These are phyloP conservation scores for Nomada ruficornis DNA, from an alignment of 2,888 invertebrate species.

Conservation along the genomic window DNA sequence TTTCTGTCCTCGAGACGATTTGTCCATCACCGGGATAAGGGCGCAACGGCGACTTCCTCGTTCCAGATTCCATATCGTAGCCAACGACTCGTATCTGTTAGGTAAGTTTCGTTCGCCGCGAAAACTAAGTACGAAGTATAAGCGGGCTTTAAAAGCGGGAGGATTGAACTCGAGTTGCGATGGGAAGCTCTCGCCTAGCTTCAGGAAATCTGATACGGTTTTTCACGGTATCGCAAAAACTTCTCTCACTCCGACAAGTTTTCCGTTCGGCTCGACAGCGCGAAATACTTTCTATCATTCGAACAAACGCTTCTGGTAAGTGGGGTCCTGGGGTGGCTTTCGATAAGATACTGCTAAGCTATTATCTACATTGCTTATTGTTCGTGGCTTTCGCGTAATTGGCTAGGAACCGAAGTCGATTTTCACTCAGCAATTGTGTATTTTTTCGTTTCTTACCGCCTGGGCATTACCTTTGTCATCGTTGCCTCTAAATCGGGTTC, in stretches of 20 bases:
- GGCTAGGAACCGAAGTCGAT: constrained; percentile 40
- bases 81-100: constrained; percentile 70
- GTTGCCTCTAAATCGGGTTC: too few relatives aligned
- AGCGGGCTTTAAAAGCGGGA: constrained; percentile 68
- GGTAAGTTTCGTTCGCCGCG: constrained; percentile 63
- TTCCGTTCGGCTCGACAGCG: constrained; percentile 36
- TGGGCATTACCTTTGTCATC: too few relatives aligned
- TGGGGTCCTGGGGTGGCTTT: constrained; percentile 5
- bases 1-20: constrained; percentile 68
- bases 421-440: constrained; percentile 54
- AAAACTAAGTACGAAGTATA: constrained; percentile 71
- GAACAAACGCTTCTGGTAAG: constrained; percentile 38
- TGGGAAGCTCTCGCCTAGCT: constrained; percentile 59
- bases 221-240: constrained; percentile 69
- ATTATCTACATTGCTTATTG: constrained; percentile 68
- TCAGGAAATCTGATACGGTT: constrained; percentile 71
- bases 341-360: constrained; percentile 56
- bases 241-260: constrained; percentile 59
- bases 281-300: constrained; percentile 68
- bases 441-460: constrained; percentile 9
- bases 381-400: constrained; percentile 52
- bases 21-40: constrained; percentile 60
- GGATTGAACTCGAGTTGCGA: constrained; percentile 61
- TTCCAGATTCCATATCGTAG: constrained; percentile 65
- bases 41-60: constrained; percentile 50